phyloP scores from a whole-genome alignment of 2,797 vertebrate genomes.

The Cyclopterus lumpus region DNA sequence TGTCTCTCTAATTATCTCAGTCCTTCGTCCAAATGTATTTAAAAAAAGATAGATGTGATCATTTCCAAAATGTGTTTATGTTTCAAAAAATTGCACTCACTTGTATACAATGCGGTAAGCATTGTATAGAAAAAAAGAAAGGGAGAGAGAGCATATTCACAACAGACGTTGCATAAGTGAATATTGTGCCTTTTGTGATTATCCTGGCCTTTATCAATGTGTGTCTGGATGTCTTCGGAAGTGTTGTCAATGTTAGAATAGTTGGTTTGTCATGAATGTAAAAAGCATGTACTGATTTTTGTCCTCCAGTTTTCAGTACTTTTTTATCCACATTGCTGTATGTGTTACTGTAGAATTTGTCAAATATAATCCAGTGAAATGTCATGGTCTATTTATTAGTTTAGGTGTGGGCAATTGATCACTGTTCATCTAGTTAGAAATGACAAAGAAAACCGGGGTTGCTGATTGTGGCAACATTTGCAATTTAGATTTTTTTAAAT shows the following conservation, averaged over 20 bases:
- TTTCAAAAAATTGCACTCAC: too few species aligned
- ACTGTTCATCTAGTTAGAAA: not conserved
- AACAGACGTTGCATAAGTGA: not conserved
- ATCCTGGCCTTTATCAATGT: not conserved
- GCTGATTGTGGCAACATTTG: slow-evolving; percentile 8
- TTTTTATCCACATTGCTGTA: not conserved
- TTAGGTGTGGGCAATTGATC: not conserved
- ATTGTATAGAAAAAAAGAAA: not conserved
- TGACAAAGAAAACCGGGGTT: not conserved
- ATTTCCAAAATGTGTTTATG: too few species aligned
- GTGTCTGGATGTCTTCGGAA: not conserved
- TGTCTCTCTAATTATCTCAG: too few species aligned
- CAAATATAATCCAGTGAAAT: not conserved
- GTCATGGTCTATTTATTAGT: not conserved
- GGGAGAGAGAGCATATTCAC: not conserved
- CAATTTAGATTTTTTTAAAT: slow-evolving; percentile 4
- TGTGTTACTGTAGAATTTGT: not conserved
- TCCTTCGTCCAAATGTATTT: too few species aligned
- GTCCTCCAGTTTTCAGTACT: not conserved
- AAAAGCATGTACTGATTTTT: not conserved
- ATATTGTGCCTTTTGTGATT: not conserved
- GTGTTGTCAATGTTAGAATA: not conserved
- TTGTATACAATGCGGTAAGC: too few species aligned
- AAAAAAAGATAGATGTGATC: too few species aligned
- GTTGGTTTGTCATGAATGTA: not conserved